These are phyloP conservation scores for Hypercompe scribonia DNA, from an alignment of 2,888 invertebrate genomes.

Conservation along the genomic window DNA sequence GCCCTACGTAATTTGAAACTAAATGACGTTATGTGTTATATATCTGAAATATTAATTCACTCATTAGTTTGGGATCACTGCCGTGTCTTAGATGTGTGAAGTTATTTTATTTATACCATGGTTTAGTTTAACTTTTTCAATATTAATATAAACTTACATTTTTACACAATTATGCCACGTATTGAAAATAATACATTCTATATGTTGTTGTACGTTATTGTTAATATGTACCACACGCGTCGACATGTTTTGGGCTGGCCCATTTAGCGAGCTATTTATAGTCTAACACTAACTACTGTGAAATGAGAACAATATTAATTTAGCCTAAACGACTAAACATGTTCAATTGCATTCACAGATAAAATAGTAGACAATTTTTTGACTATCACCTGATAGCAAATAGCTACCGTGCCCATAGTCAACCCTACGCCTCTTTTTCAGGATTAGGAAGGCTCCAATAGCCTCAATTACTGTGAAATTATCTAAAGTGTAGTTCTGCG, in stretches of 20 bases:
- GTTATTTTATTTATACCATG: neutral
- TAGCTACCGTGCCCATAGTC: too few species aligned
- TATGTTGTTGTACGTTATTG: constrained; percentile 14
- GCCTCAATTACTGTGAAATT: too few species aligned
- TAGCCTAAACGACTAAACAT: constrained; percentile 3
- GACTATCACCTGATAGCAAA: too few species aligned
- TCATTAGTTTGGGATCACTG: too few species aligned
- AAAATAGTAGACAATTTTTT: neutral
- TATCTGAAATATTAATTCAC: too few species aligned
- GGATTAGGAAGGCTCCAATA: too few species aligned
- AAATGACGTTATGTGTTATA: too few species aligned
- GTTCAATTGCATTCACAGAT: neutral
- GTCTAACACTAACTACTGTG: constrained; percentile 26
- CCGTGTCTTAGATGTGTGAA: too few species aligned
- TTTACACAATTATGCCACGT: neutral
- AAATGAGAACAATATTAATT: constrained; percentile 28
- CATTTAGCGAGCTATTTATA: constrained; percentile 40
- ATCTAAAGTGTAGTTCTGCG: too few species aligned
- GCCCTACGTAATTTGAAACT: too few species aligned
- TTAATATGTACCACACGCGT: constrained; percentile 46
- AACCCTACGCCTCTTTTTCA: too few species aligned
- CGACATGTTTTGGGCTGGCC: constrained; percentile 47
- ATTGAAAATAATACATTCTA: neutral
- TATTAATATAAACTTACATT: neutral
- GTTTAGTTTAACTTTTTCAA: neutral